Evolutionary conservation across 92 coral and sea anemone genomes (phyloP).

Genomic region (Hydrozoanthus gracilis): DNA sequence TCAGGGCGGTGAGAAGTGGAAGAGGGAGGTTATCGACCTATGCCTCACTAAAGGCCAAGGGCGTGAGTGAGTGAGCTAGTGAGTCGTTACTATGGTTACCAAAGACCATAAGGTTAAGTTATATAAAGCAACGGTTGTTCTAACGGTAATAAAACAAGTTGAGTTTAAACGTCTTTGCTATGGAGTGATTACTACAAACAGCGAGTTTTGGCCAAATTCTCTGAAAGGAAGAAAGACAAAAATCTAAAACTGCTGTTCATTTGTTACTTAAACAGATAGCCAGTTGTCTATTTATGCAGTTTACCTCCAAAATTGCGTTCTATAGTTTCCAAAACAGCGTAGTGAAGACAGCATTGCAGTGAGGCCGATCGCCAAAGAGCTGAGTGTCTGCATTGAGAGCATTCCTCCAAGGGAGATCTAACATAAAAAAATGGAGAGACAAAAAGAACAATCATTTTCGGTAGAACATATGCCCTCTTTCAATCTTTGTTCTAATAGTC

Average conservation of each 20-base stretch:
- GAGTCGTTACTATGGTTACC: neutral
- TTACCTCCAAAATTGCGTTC: slow-evolving; percentile 92
- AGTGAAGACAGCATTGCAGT: slow-evolving; percentile 90
- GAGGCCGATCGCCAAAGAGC: slow-evolving; percentile 81
- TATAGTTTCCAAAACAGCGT: slow-evolving; percentile 85
- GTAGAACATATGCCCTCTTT: no score
- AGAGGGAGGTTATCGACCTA: neutral
- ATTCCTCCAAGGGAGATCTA: slow-evolving; percentile 72
- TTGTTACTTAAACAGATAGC: neutral
- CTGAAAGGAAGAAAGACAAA: no score
- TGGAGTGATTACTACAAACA: no score
- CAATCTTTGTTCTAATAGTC: no score
- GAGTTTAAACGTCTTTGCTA: no score
- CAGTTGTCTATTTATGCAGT: neutral
- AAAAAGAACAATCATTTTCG: no score
- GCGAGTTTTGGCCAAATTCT: no score
- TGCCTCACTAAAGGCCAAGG: no score
- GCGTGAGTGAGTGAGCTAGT: no score
- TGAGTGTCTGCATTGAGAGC: slow-evolving; percentile 78
- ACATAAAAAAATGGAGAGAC: no score
- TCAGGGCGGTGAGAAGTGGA: neutral
- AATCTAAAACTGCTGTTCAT: neutral
- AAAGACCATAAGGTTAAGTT: neutral
- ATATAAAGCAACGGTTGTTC: no score
- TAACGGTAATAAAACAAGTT: no score